These are phyloP conservation scores for Hypocryptadius cinnamomeus DNA, from an alignment of 2,113 vertebrate species.

Conservation along the genomic window DNA sequence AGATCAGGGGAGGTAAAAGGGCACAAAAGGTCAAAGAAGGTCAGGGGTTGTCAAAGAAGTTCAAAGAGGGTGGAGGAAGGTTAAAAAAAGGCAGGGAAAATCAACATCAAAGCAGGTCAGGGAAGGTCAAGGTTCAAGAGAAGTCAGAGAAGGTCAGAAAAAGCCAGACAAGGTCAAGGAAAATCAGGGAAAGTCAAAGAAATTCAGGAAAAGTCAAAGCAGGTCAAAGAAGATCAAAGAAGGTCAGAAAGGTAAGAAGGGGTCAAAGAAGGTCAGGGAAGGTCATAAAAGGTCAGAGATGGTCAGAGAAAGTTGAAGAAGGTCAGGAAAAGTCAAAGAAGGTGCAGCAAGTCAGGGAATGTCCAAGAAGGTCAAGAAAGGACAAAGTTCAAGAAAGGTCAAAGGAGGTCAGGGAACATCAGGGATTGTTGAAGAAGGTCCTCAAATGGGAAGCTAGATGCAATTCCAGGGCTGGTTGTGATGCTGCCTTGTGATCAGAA, in stretches of 20 bases:
- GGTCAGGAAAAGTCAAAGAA: neutral
- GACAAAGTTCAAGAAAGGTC: neutral
- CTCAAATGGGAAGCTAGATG: neutral
- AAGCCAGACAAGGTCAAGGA: too few relatives aligned
- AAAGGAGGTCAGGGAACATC: too few relatives aligned
- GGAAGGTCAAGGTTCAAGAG: neutral
- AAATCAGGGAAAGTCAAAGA: neutral
- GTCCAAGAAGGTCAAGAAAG: neutral
- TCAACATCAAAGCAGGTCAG: neutral
- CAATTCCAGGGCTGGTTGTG: neutral
- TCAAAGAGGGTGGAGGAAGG: neutral
- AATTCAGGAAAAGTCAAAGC: neutral
- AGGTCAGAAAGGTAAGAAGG: neutral
- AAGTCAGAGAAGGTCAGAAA: neutral
- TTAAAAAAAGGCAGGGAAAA: too few relatives aligned
- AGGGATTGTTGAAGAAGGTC: neutral
- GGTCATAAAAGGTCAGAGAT: neutral
- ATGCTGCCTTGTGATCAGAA: neutral
- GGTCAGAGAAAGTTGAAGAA: too few relatives aligned
- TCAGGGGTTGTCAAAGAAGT: neutral
- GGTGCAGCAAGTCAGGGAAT: too few relatives aligned
- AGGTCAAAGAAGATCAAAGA: accelerated
- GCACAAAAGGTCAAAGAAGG: neutral
- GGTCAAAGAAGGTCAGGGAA: neutral
- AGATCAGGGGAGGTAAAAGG: neutral